These are phyloP conservation scores for Chionoecetes opilio DNA, from an alignment of 1,140 invertebrate species.

Conservation along the genomic window DNA sequence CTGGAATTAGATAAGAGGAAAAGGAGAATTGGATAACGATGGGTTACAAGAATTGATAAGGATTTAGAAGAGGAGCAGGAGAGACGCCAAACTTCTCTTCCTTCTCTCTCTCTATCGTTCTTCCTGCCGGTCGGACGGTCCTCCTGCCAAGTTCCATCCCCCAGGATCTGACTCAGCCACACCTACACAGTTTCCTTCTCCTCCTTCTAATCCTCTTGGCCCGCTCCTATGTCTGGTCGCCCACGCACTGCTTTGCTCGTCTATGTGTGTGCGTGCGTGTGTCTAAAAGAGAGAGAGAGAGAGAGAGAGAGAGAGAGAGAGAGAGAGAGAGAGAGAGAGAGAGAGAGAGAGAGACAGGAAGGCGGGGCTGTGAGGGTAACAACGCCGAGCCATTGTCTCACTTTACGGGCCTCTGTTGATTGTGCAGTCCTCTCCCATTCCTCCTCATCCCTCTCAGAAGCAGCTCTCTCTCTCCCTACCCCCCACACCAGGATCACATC, in stretches of 20 bases:
- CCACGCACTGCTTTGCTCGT: background rate
- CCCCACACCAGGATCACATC: background rate
- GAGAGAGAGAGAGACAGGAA: background rate
- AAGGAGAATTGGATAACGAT: background rate
- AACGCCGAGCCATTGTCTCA: background rate
- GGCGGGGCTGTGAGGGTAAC: background rate
- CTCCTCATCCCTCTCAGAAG: background rate
- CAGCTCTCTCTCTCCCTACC: background rate
- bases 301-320: conserved; percentile 5
- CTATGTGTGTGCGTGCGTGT: too few relatives aligned
- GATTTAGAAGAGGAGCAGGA: background rate
- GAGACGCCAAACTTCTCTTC: background rate
- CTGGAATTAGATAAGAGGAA: too few relatives aligned
- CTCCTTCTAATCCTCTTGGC: background rate
- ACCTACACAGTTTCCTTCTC: background rate
- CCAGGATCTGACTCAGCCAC: conserved; percentile 24
- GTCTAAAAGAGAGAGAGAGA: background rate
- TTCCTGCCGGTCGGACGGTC: background rate
- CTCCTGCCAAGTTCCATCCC: background rate
- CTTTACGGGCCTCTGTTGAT: background rate
- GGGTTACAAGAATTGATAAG: background rate
- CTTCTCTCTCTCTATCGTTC: background rate
- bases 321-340: background rate
- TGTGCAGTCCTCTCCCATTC: background rate
- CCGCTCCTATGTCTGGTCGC: background rate